A percentile compares a stretch with the other conserved stretches of the same genome.
These are phyloP conservation scores for Chironomus tepperi DNA, from an alignment of 1,140 invertebrate genomes.

Conservation along the genomic window DNA sequence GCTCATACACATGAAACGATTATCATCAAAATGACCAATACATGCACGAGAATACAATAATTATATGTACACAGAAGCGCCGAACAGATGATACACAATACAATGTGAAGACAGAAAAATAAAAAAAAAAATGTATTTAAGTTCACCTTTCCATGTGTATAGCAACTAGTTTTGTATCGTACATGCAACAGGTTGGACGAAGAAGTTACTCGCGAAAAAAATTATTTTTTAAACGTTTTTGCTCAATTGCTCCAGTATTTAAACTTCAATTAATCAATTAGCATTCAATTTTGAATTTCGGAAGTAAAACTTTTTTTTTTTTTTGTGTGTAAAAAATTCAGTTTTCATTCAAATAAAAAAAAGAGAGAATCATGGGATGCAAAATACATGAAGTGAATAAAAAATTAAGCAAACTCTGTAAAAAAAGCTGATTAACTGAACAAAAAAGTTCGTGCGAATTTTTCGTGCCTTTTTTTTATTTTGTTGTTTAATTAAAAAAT, in stretches of 20 bases:
- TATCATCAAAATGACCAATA: not conserved
- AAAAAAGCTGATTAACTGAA: not conserved
- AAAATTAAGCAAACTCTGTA: not conserved
- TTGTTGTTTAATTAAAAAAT: too few relatives aligned
- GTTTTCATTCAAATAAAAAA: too few relatives aligned
- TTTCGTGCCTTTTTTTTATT: not conserved
- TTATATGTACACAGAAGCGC: not conserved
- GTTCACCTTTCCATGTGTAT: not conserved
- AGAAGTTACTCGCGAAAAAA: not conserved
- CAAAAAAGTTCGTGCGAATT: not conserved
- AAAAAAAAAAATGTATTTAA: not conserved
- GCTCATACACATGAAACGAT: not conserved
- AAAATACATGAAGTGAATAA: not conserved
- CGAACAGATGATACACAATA: constrained; percentile 6
- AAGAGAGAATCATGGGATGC: too few relatives aligned
- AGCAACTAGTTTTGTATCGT: not conserved
- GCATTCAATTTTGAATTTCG: too few relatives aligned
- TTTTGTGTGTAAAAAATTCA: too few relatives aligned
- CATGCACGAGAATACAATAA: not conserved
- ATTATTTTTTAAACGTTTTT: not conserved
- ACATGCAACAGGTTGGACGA: constrained; percentile 3
- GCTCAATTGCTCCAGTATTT: not conserved
- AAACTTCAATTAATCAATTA: too few relatives aligned
- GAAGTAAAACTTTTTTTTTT: too few relatives aligned
- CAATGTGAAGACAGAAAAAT: not conserved